These are phyloP conservation scores for Pseudorhiza aurosa DNA, from an alignment of 30 jellyfish, hydroid and myxozoan genomes.

Conservation along the genomic window DNA sequence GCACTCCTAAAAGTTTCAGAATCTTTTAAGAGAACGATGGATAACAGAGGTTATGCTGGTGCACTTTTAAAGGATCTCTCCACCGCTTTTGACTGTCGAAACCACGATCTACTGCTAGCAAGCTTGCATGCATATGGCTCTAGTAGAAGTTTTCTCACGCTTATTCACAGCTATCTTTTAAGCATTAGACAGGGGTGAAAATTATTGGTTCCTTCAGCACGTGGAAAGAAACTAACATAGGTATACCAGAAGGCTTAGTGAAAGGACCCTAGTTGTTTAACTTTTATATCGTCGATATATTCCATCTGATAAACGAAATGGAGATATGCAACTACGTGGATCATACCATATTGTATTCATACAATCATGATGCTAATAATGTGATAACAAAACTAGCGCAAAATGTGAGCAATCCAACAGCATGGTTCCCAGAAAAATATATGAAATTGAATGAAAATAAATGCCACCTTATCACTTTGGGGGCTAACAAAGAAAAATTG, in stretches of 20 bases:
- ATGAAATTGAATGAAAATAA: constrained; percentile 19
- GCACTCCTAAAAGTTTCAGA: constrained; percentile 9
- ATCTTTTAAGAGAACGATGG: neutral
- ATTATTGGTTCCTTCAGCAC: constrained; percentile 19
- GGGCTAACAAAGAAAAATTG: neutral
- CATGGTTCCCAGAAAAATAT: constrained; percentile 27
- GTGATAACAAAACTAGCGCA: neutral
- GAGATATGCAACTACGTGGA: no score
- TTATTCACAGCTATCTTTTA: neutral
- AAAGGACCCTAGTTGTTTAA: constrained; percentile 50
- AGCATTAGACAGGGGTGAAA: constrained; percentile 32
- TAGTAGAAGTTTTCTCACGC: neutral
- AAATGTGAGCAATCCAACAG: neutral
- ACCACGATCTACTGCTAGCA: constrained; percentile 34
- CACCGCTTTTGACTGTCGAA: constrained; percentile 45
- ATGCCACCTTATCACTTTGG: constrained; percentile 23
- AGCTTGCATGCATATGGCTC: constrained; percentile 43
- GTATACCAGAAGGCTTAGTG: constrained; percentile 77
- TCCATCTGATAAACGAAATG: constrained; percentile 10
- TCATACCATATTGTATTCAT: neutral
- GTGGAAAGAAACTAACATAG: constrained; percentile 25
- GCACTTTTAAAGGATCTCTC: constrained; percentile 49
- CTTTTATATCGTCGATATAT: constrained; percentile 28
- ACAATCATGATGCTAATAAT: neutral
- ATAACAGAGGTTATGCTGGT: constrained; percentile 16